Percentiles rank a stretch among this genome's conserved stretches.
Conservation (phyloP, 2,797 vertebrate genomes). For the Notoglanidium macrostoma region DNA sequence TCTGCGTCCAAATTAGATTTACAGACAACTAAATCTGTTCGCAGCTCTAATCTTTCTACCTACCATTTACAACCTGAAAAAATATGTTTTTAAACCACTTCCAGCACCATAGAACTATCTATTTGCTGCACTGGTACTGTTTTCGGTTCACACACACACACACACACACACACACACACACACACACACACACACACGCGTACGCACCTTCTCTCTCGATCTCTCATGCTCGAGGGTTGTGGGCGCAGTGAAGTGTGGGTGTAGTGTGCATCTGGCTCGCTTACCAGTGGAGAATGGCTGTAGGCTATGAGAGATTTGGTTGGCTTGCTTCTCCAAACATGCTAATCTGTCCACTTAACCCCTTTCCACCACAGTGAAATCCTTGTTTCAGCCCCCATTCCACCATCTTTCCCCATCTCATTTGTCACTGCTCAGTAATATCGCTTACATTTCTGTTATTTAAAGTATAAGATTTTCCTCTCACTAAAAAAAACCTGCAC, state of each 20-base stretch:
- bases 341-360: slow-evolving; percentile 47
- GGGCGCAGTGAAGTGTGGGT: slow-evolving; percentile 39
- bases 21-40: slow-evolving; percentile 13
- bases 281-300: slow-evolving; percentile 31
- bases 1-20: slow-evolving; percentile 4
- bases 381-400: slow-evolving; percentile 21
- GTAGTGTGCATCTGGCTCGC: slow-evolving; percentile 42
- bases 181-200: neutral
- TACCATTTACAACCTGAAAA: slow-evolving; percentile 1
- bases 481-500: neutral
- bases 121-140: neutral
- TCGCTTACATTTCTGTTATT: neutral
- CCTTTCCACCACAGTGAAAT: slow-evolving; percentile 33
- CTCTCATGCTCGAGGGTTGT: slow-evolving; percentile 27
- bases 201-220: neutral
- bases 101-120: neutral
- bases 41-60: neutral
- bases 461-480: neutral
- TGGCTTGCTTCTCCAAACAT: slow-evolving; percentile 44
- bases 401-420: neutral
- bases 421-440: neutral
- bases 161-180: neutral
- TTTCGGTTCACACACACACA: neutral
- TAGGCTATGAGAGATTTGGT: slow-evolving; percentile 35
- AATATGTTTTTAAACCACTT: slow-evolving; percentile 7